phyloP scores from a whole-genome alignment of 2,797 vertebrate species.

The Dicrostonyx torquatus region DNA sequence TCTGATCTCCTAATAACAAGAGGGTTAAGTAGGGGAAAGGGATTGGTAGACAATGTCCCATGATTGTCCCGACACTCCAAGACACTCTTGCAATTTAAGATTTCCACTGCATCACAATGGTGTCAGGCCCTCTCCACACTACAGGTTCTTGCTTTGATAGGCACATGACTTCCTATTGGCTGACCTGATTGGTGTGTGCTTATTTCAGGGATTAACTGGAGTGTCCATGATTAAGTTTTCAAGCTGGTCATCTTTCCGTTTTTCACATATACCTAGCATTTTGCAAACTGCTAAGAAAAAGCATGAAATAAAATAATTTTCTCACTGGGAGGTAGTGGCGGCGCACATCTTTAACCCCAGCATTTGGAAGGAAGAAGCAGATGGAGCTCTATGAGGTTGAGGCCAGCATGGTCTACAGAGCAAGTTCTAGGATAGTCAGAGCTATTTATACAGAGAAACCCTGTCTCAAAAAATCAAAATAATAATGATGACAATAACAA shows the following conservation, averaged over 20 bases:
- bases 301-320: conserved; percentile 10
- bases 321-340: not conserved
- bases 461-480: no score
- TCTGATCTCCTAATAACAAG: not conserved
- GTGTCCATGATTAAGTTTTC: no score
- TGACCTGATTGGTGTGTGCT: not conserved
- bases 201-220: not conserved
- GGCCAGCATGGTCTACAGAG: no score
- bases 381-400: no score
- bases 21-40: not conserved
- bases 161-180: not conserved
- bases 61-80: no score
- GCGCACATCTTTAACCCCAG: no score
- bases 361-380: no score
- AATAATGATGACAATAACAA: not conserved
- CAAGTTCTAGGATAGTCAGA: no score
- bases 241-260: not conserved
- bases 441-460: no score
- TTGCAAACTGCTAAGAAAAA: not conserved
- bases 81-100: not conserved
- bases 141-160: no score
- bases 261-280: not conserved
- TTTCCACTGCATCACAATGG: not conserved
- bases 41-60: no score
- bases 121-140: no score